Percentiles rank a stretch among this genome's conserved stretches.
phyloP scores from a whole-genome alignment of 1,140 invertebrate species.

The Zaprionus camerounensis region DNA sequence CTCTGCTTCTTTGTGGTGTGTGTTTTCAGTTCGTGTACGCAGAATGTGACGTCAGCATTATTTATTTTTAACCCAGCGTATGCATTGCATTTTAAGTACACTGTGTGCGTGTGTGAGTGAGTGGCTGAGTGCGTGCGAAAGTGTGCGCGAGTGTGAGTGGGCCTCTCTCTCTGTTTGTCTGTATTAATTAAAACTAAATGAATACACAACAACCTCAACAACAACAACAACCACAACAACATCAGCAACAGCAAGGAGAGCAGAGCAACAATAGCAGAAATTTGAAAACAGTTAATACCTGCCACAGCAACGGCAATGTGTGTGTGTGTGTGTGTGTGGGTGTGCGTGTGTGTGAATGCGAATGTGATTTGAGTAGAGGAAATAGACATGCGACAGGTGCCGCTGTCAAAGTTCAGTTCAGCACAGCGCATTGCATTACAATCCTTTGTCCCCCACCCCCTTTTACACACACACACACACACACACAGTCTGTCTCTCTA shows the following conservation, averaged over 20 bases:
- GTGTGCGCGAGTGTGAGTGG: background rate
- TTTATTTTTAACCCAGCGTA: conserved; percentile 75
- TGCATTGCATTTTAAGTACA: conserved; percentile 47
- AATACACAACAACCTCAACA: conserved; percentile 59
- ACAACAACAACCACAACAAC: conserved; percentile 41
- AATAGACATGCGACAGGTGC: conserved; percentile 18
- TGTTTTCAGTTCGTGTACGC: conserved; percentile 68
- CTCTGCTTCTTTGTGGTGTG: conserved; percentile 11
- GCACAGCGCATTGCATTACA: conserved; percentile 6
- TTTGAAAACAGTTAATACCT: conserved; percentile 61
- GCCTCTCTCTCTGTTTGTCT: conserved; percentile 48
- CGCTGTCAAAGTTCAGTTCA: conserved; percentile 25
- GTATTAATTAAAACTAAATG: conserved; percentile 80
- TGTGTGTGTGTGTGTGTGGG: conserved; percentile 6
- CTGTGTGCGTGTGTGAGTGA: background rate
- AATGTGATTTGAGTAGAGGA: conserved; percentile 7
- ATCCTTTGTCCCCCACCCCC: background rate
- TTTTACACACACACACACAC: too few relatives aligned
- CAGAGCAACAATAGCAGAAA: conserved; percentile 28
- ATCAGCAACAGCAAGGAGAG: background rate
- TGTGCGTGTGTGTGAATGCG: conserved; percentile 6
- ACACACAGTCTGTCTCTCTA: background rate
- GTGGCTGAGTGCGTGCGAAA: background rate
- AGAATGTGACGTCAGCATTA: conserved; percentile 82
- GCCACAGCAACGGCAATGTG: conserved; percentile 37